These are phyloP conservation scores for Calliphora vicina DNA, from an alignment of 1,140 invertebrate species.

Conservation along the genomic window DNA sequence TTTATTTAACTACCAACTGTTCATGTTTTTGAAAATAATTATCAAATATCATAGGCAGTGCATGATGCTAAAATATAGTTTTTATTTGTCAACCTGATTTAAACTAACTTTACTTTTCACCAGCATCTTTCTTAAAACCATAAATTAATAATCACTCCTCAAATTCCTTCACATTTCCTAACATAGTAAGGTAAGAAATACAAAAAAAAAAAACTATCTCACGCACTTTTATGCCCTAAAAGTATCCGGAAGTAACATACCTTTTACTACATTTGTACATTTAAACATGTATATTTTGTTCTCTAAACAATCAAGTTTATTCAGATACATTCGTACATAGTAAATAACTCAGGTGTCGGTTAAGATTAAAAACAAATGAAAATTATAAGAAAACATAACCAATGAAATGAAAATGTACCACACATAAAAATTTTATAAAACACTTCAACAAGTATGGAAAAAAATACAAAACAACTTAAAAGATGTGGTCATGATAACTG, in stretches of 20 bases:
- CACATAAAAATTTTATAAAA: background rate
- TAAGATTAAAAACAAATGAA: slow-evolving; percentile 11
- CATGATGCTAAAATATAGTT: too few species aligned
- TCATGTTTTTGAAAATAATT: too few species aligned
- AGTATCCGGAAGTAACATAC: slow-evolving; percentile 12
- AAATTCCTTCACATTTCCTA: background rate
- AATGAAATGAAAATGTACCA: slow-evolving; percentile 5
- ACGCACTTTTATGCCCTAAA: slow-evolving; percentile 1
- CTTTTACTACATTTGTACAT: background rate
- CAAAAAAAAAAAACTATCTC: background rate
- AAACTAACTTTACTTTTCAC: background rate
- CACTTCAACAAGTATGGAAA: too few species aligned
- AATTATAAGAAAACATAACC: background rate
- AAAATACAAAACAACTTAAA: background rate
- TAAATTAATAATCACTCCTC: background rate
- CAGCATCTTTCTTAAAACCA: background rate
- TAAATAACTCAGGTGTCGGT: background rate
- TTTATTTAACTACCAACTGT: too few species aligned
- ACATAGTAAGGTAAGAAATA: background rate
- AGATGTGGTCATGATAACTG: background rate
- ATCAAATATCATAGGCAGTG: too few species aligned
- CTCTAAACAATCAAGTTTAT: slow-evolving; percentile 3
- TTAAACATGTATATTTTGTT: background rate
- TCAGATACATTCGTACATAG: background rate
- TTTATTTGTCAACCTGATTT: too few species aligned